Base-by-base conservation (phyloP, 2,113 vertebrate genomes). In the Odontophorus gujanensis region DNA sequence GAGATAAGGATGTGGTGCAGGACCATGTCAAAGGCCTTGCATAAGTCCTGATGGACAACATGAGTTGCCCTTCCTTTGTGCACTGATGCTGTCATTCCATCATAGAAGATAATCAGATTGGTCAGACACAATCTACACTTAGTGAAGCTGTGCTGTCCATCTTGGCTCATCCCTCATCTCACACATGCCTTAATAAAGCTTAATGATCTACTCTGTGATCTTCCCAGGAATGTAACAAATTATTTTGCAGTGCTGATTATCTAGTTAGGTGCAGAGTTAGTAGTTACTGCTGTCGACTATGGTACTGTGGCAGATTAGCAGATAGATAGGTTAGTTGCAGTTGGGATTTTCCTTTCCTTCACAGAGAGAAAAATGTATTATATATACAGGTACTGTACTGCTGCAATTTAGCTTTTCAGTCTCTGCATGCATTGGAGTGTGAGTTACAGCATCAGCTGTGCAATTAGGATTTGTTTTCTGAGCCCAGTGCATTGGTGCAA, bases 291-390 rank as follows among this genome's bases (percentile, higher is more conserved):
- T 89, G 1, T 89, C 26, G 6, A 13, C 15, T 42, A 67, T 59
- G 63, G 47, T 21, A 66, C 42, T 15, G 61, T 77, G 67, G 63
- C 79, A 92, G 58, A 69, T 82, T 42, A 76, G 45, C 12, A 79
- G 59, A 51, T n/a, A 53, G 74, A 28, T 83, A 75, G 85, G 47
- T 51, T 51, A 14, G 76, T 50, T 85, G 85, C 82, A 85, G 42
- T 47, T 81, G 57, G 81, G 48, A 40, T 93, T 94, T 95, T 78
- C 47, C 51, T 93, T 89, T 94, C 75, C 73, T 85, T 30, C 76
- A 28, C 9, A 28, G 43, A 7, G 42, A 65, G 17, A 65, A 87
- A 77, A 48, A 43, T 7, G 32, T 51, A 40, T 40, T 40, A 40
- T 40, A 40, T 40, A 40, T 69, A 8, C 15, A 43, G 66, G 16